These are phyloP conservation scores for Drosophila bocqueti DNA, from an alignment of 1,140 invertebrate species.

Conservation along the genomic window DNA sequence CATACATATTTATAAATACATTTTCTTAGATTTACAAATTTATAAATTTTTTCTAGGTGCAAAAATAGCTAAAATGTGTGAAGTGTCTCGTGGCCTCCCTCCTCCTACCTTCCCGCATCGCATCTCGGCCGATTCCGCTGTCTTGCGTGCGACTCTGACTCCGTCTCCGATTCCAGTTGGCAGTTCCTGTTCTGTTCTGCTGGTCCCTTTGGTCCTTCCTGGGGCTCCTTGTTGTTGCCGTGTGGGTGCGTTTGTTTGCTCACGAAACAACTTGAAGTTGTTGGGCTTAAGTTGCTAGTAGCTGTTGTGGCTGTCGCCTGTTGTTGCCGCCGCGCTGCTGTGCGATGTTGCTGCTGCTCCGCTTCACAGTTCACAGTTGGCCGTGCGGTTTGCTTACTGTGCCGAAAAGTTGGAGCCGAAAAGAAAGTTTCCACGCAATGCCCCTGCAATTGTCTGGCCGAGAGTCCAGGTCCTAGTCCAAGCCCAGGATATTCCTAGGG, in stretches of 20 bases:
- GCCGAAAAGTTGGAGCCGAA: constrained; percentile 68
- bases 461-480: constrained; percentile 33
- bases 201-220: constrained; percentile 10
- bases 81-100: constrained; percentile 22
- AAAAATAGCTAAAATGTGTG: constrained; percentile 41
- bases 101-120: constrained; percentile 14
- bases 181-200: constrained; percentile 27
- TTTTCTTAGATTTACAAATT: too few relatives aligned
- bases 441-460: constrained; percentile 68
- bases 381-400: constrained; percentile 71
- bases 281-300: constrained; percentile 77
- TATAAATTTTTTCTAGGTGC: constrained; percentile 5
- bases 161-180: constrained; percentile 33
- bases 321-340: constrained; percentile 16
- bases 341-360: constrained; percentile 16
- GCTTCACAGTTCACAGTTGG: constrained; percentile 63
- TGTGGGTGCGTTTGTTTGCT: constrained; percentile 77
- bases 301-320: constrained; percentile 70
- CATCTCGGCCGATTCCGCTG: constrained; percentile 19
- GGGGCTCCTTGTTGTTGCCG: constrained; percentile 39
- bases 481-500: constrained; percentile 20
- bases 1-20: not conserved
- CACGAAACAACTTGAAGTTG: constrained; percentile 77
- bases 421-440: constrained; percentile 52
- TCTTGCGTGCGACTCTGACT: constrained; percentile 7